Evolutionary conservation across 2,113 vertebrate species (phyloP), one percentile per base, ranked within the genome.

Genomic region (Rhipidura dahli): DNA sequence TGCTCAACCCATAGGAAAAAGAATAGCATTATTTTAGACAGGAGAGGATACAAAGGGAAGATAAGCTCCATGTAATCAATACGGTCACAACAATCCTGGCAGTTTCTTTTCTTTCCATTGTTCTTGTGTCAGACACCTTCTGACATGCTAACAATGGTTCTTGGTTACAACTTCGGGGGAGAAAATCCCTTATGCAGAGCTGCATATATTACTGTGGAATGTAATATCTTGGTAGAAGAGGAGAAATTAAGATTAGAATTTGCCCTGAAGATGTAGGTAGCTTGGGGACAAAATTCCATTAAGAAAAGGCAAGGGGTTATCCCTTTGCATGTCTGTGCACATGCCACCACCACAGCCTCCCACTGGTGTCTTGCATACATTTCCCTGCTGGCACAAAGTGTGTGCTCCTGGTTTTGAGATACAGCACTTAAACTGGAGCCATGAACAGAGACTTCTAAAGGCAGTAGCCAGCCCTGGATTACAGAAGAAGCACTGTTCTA

Each of bases 61-160:
- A 85, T 63, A 93, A 94, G 13, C 15, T 76, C 37, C 35, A 18
- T 30, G 40, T 70, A 90, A 93, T 91, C 90, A 90, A 88, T 95
- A 88, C 0, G 56, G 70, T 86, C 84, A 95, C 82, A 94, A 77
- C 66, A 84, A 35, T 49, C 17, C 47, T 86, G 78, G 63, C 79
- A 64, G 56, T 24, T 83, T 37, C 84, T 77, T 88, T 76, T 81
- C 69, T 83, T 85, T 31, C 50, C 45, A 28, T 93, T 96, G 54
- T 90, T 86, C 59, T 50, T 44, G 47, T 88, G 90, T 69, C 79
- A 90, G 68, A 59, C 59, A 90, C 82, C 63, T 79, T n/a, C 91
- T 82, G 84, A 95, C 78, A 79, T 4, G 37, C 16, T 35, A 82
- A 89, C 81, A 89, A 72, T 50, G 30, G 19, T 20, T 91, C 57